Conservation (phyloP, 1,140 invertebrate species). For the Branchinecta lindahli region DNA sequence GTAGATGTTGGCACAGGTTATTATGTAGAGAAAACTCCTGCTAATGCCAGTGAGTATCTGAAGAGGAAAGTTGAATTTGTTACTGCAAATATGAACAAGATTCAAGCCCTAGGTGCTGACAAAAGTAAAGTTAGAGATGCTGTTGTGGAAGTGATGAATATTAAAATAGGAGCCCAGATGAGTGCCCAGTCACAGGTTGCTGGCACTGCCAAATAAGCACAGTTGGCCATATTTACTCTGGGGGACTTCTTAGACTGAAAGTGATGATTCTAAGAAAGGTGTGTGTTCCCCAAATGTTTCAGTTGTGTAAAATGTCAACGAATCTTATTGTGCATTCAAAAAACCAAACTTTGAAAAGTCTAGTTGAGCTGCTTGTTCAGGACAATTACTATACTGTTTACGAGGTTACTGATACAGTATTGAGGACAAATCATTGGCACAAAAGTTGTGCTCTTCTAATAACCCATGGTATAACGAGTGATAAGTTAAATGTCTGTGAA, state of each 20-base stretch:
- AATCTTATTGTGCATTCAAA: neutral
- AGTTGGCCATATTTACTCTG: no score
- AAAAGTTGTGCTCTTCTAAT: neutral
- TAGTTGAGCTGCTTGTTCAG: neutral
- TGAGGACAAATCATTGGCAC: neutral
- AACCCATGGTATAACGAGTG: neutral
- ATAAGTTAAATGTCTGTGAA: neutral
- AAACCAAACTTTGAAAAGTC: neutral
- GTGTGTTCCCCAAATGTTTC: no score
- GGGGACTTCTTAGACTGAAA: no score
- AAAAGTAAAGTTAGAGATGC: neutral
- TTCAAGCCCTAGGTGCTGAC: neutral
- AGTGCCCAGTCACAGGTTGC: neutral
- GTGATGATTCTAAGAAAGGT: no score
- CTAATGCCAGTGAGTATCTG: neutral
- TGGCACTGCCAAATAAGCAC: no score
- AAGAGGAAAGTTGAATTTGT: constrained; percentile 6
- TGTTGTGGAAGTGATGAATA: constrained; percentile 3
- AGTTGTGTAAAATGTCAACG: neutral
- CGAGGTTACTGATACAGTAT: neutral
- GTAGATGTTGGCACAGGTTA: neutral
- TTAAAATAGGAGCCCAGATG: neutral
- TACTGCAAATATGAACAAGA: neutral
- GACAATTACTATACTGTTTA: neutral
- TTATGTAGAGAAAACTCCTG: neutral